Evolutionary conservation across 2,888 invertebrate species (phyloP).

Genomic region (Macrosoma leucophasiata): DNA sequence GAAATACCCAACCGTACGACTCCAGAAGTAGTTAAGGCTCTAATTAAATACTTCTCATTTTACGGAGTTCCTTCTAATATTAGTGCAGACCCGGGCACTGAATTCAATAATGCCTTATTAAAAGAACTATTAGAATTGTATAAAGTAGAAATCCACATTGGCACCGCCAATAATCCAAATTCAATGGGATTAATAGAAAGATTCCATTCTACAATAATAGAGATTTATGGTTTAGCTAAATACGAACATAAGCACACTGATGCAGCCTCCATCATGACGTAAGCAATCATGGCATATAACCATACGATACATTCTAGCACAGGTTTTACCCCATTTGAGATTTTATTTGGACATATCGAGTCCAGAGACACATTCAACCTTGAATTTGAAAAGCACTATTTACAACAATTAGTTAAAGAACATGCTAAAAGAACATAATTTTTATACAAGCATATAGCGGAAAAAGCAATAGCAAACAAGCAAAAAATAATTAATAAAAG

Average conservation of each 20-base stretch:
- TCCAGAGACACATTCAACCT: conserved; percentile 2
- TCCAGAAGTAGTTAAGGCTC: conserved; percentile 18
- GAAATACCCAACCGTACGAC: conserved; percentile 14
- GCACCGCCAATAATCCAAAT: conserved; percentile 26
- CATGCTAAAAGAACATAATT: conserved; percentile 23
- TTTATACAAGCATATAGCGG: conserved; percentile 20
- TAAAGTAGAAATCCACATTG: conserved; percentile 26
- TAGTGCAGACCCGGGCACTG: conserved; percentile 14
- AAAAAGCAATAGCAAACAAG: conserved; percentile 16
- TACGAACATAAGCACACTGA: conserved; percentile 13
- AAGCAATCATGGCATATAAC: conserved; percentile 20
- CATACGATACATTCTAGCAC: conserved; percentile 20
- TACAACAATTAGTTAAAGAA: conserved; percentile 27
- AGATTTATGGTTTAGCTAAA: conserved; percentile 21
- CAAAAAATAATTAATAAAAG: conserved; percentile 9
- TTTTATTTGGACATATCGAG: conserved; percentile 19
- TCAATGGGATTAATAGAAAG: conserved; percentile 27
- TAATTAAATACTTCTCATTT: conserved; percentile 22
- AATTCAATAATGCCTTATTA: conserved; percentile 20
- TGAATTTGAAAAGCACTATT: conserved; percentile 21
- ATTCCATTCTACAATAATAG: conserved; percentile 19
- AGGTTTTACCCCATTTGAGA: conserved; percentile 19
- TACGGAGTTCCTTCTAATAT: conserved; percentile 21
- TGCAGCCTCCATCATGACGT: conserved; percentile 11
- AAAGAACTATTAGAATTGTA: conserved; percentile 19